phyloP scores from a whole-genome alignment of 2,888 invertebrate genomes.

The Cryptosula pallasiana region DNA sequence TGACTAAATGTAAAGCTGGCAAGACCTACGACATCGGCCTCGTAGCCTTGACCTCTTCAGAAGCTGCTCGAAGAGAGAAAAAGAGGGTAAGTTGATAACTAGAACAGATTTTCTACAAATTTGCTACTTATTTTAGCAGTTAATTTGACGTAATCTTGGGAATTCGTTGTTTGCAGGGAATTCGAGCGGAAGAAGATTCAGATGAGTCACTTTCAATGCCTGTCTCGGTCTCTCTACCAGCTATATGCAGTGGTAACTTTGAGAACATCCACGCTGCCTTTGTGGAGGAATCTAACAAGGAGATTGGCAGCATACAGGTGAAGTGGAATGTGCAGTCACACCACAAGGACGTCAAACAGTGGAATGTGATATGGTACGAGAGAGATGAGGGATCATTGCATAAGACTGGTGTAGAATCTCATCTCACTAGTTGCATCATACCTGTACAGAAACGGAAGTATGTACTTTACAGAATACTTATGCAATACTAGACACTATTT shows the following conservation, averaged over 20 bases:
- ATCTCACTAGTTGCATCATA: conserved; percentile 37
- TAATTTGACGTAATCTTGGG: too few relatives aligned
- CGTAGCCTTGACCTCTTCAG: conserved; percentile 42
- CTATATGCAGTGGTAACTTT: conserved; percentile 39
- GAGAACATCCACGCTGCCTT: not conserved
- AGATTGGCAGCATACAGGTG: conserved; percentile 43
- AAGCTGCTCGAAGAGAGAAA: conserved; percentile 18
- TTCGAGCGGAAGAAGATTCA: conserved; percentile 40
- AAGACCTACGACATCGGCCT: conserved; percentile 48
- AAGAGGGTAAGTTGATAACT: conserved; percentile 21
- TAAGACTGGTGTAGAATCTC: conserved; percentile 43
- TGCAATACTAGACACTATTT: too few relatives aligned
- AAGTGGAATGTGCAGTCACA: conserved; percentile 46
- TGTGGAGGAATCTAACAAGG: not conserved
- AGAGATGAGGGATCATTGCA: conserved; percentile 43
- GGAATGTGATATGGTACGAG: conserved; percentile 46
- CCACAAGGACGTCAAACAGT: conserved; percentile 40
- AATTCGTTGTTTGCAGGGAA: conserved; percentile 22
- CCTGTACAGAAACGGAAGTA: conserved; percentile 45
- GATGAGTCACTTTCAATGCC: conserved; percentile 49
- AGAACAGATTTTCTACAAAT: too few relatives aligned
- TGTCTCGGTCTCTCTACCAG: conserved; percentile 41
- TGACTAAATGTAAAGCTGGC: conserved; percentile 51
- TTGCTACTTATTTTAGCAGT: too few relatives aligned
- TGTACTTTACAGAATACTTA: too few relatives aligned